Conservation (phyloP, 2,888 invertebrate species). For the Gisinianus flammeolus region DNA sequence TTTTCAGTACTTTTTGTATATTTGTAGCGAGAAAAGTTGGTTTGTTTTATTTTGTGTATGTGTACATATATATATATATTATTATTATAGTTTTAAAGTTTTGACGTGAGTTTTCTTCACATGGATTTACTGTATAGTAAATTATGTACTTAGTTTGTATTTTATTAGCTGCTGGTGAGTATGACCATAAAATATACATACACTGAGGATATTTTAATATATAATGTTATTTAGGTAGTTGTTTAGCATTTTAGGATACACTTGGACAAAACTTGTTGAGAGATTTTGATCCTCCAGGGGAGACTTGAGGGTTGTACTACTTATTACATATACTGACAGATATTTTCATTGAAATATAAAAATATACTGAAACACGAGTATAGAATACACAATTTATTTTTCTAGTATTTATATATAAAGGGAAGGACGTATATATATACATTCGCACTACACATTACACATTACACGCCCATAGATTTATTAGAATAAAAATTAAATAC, state of each 20-base stretch:
- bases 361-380: neutral
- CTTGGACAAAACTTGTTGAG: neutral
- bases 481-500: too few species aligned
- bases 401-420: neutral
- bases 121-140: too few species aligned
- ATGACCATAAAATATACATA: neutral
- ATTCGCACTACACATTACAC: too few species aligned
- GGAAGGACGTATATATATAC: too few species aligned
- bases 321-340: neutral
- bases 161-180: too few species aligned
- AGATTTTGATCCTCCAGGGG: neutral
- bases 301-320: neutral
- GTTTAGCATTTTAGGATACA: too few species aligned
- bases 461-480: too few species aligned
- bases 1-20: too few species aligned
- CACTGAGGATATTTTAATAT: neutral
- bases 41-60: neutral
- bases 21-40: neutral
- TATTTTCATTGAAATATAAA: neutral
- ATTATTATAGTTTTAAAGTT: neutral
- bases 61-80: neutral
- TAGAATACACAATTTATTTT: neutral
- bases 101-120: too few species aligned
- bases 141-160: too few species aligned
- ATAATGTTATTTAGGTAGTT: neutral